These are phyloP conservation scores for Maniola jurtina DNA, from an alignment of 1,140 invertebrate genomes.

Conservation along the genomic window DNA sequence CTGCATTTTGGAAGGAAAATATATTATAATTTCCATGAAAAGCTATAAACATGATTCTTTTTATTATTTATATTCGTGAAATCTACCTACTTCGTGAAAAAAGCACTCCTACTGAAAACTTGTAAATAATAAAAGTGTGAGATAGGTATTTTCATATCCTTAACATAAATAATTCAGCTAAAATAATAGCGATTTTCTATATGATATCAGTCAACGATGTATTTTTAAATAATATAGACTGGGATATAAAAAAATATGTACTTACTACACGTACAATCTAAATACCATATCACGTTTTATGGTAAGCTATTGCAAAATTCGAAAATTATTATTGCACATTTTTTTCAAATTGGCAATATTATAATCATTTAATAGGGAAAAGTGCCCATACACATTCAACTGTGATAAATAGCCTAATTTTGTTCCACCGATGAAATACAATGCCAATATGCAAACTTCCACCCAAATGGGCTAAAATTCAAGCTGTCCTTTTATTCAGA, in stretches of 20 bases:
- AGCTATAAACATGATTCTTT: not conserved
- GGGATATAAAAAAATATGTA: conserved; percentile 20
- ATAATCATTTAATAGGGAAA: not conserved
- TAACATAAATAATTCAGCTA: not conserved
- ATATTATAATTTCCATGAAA: not conserved
- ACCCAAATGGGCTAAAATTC: not conserved
- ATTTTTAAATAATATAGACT: conserved; percentile 10
- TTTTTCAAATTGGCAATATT: not conserved
- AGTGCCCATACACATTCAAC: not conserved
- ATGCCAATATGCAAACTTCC: not conserved
- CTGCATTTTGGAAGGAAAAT: not conserved
- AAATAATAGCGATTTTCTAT: not conserved
- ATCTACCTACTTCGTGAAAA: not conserved
- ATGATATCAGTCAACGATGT: not conserved
- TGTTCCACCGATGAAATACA: not conserved
- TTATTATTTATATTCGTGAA: not conserved
- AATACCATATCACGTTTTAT: not conserved
- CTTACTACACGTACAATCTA: conserved; percentile 19
- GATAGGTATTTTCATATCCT: no score
- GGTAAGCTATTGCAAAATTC: conserved; percentile 22
- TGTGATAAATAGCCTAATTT: no score
- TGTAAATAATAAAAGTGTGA: not conserved
- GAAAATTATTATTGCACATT: conserved; percentile 27
- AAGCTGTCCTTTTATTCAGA: not conserved
- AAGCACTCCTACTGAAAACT: not conserved